These are phyloP conservation scores for Phragmatobia fuliginosa DNA, from an alignment of 2,888 invertebrate species.

Conservation along the genomic window DNA sequence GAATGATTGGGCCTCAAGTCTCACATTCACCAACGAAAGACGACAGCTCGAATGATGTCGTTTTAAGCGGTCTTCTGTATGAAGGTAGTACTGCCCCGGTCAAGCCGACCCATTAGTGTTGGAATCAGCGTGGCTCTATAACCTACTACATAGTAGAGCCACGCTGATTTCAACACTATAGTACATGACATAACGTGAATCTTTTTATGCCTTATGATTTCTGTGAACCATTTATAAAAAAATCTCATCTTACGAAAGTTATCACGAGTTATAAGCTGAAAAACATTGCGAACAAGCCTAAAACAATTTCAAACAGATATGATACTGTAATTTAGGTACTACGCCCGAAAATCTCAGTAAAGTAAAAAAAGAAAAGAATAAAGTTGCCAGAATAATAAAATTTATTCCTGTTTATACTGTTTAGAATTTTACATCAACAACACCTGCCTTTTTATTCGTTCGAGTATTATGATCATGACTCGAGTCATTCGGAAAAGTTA, in stretches of 20 bases:
- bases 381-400: slow-evolving; percentile 22
- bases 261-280: slow-evolving; percentile 4
- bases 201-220: slow-evolving; percentile 2
- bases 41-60: too few relatives aligned
- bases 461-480: slow-evolving; percentile 20
- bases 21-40: too few relatives aligned
- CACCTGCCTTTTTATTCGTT: slow-evolving; percentile 33
- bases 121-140: too few relatives aligned
- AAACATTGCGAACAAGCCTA: slow-evolving; percentile 24
- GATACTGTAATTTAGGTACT: slow-evolving; percentile 28
- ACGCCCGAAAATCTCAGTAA: slow-evolving; percentile 16
- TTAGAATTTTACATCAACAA: slow-evolving; percentile 27
- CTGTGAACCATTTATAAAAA: slow-evolving; percentile 9
- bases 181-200: not conserved
- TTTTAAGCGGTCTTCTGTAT: too few relatives aligned
- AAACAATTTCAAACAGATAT: slow-evolving; percentile 34
- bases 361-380: slow-evolving; percentile 20
- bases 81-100: too few relatives aligned
- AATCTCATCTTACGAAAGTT: slow-evolving; percentile 8
- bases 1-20: too few relatives aligned
- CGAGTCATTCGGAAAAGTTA: slow-evolving; percentile 13
- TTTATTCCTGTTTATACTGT: slow-evolving; percentile 29
- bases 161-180: too few relatives aligned
- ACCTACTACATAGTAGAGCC: too few relatives aligned
- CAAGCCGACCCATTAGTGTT: too few relatives aligned